phyloP scores from a whole-genome alignment of 1,140 invertebrate genomes.

The Drosophila mauritiana region DNA sequence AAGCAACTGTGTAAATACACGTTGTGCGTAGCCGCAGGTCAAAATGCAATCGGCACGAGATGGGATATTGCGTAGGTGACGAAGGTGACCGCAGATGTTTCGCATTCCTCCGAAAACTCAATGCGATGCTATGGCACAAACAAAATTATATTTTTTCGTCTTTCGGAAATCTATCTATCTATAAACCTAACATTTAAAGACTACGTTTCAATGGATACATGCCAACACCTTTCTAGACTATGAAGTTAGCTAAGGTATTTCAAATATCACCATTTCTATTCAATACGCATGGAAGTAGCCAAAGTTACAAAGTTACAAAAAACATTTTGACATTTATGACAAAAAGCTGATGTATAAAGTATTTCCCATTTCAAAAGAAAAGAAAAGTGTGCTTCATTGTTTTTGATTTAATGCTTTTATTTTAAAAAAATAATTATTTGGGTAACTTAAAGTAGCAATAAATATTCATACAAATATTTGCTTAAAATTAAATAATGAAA shows the following conservation, averaged over 20 bases:
- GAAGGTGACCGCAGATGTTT: slow-evolving; percentile 23
- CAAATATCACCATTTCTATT: no score
- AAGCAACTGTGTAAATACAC: slow-evolving; percentile 48
- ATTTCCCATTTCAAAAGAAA: background rate
- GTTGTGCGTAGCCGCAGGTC: background rate
- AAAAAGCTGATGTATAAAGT: no score
- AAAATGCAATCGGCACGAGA: slow-evolving; percentile 23
- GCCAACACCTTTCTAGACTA: background rate
- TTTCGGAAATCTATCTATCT: background rate
- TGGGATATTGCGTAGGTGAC: background rate
- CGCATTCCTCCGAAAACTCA: background rate
- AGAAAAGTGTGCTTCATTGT: background rate
- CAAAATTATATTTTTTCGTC: background rate
- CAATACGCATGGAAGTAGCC: no score
- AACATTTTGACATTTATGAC: no score
- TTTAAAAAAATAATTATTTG: slow-evolving; percentile 43
- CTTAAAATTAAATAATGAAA: slow-evolving; percentile 67
- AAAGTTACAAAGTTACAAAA: no score
- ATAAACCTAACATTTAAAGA: background rate
- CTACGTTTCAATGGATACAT: no score
- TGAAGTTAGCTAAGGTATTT: no score
- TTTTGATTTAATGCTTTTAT: slow-evolving; percentile 57
- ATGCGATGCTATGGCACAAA: no score
- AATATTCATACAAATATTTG: slow-evolving; percentile 32
- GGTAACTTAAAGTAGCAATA: slow-evolving; percentile 20